Evolutionary conservation across 1,140 invertebrate genomes (phyloP), one percentile per base, ranked within the genome.

Genomic region (Lepidotrigona ventralis): DNA sequence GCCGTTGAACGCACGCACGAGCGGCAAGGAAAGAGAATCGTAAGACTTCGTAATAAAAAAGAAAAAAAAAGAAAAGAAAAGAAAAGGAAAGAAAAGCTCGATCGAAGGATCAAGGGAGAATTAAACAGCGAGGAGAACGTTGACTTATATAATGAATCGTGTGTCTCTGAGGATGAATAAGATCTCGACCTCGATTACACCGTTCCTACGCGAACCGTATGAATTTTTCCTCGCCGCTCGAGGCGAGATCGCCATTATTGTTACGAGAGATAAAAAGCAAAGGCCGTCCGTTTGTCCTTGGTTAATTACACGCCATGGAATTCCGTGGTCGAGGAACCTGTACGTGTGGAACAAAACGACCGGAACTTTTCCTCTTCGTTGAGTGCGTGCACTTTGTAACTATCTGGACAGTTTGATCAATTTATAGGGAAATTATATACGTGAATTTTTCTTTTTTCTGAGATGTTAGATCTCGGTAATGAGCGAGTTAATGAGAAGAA

Each of bases 121-220:
- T 29, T 69, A 64, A 64, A 58, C 46, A 54, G 77, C 69, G 29
- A 58, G 68, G 56, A 73, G 85, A 87, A 79, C 83, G 66, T 88
- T 80, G 82, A 85, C 87, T 89, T 89, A 86, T 76, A 85, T 88
- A 87, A 87, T 87, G 78, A 17, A 68, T 66, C n/a, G 69, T 68
- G 39, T 75, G 56, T 77, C 56, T 54, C 54, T 70, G 58, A 46
- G 21, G 76, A 63, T 83, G 54, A 74, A 71, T 64, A 70, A 66
- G 83, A 85, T n/a, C 74, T 68, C 71, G 74, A 70, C 68, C 70
- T 88, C 86, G 83, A 88, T 88, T 82, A 8, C 9, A 79, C 53
- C 74, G 79, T 72, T 68, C 54, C 84, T 19, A 19, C 58, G 81
- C 54, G 71, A 81, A 73, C 70, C 17, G 26, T 68, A 73, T 75